Evolutionary conservation across 2,888 invertebrate genomes (phyloP), one percentile per base, ranked within the genome.

Genomic region (Agrochola litura): DNA sequence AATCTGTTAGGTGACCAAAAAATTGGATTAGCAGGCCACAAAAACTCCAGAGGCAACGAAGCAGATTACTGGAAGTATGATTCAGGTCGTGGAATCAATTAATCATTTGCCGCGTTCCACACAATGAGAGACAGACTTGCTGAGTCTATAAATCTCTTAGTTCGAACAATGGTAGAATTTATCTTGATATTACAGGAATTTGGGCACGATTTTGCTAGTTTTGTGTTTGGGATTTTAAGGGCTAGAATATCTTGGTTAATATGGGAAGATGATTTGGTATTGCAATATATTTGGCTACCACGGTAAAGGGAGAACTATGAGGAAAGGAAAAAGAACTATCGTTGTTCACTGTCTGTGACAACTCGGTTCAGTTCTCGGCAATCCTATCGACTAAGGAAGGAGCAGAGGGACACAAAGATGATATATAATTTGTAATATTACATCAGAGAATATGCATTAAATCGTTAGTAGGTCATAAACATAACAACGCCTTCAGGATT

Each of bases 11-110:
- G 66, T 65, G 73, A 14, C 64, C 63, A 76, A 78, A 84, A 86
- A 87, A 84, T 67, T 79, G 65, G 66, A 52, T 73, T 64, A 19
- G 58, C 14, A 65, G 43, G 22, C 60, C 49, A 81, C 83, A 85
- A 83, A 87, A 87, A 87, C 70, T 70, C 25, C 64, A 37, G 14
- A 69, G 56, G 49, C 70, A 81, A 56, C 65, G 49, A 37, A 43
- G 68, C 71, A 66, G 65, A 82, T 85, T 79, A 74, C 73, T 43
- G 67, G 52, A 67, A 68, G 46, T 69, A 69, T 69, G 67, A 73
- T 79, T 72, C 76, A 82, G 77, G 82, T 72, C 80, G 68, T 66
- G 37, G 72, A 72, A 43, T 72, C 88, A 82, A 87, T 87, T 87
- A 87, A 87, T 87, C 87, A 88, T 79, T 77, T 75, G 69, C 43